phyloP scores from a whole-genome alignment of 2,797 vertebrate genomes.

The Chrysocyon brachyurus region DNA sequence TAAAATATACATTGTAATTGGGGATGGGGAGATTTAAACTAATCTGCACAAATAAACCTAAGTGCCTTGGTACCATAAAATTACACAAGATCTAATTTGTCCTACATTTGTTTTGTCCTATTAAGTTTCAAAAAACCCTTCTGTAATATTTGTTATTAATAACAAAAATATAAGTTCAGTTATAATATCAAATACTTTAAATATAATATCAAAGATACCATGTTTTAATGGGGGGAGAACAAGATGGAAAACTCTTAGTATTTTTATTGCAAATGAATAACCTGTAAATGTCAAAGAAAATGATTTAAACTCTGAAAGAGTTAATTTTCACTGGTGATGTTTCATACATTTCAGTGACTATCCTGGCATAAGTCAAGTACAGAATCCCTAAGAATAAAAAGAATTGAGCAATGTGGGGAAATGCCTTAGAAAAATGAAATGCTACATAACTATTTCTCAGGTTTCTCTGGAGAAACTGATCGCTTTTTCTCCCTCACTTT shows the following conservation, averaged over 20 bases:
- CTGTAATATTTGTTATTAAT: not conserved
- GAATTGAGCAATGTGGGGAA: not conserved
- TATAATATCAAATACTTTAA: not conserved
- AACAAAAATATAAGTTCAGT: slow-evolving; percentile 23
- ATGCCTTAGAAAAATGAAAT: not conserved
- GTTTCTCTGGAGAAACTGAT: not conserved
- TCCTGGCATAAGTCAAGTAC: not conserved
- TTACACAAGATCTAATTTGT: not conserved
- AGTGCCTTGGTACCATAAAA: not conserved
- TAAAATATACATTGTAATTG: not conserved
- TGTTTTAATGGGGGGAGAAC: not conserved
- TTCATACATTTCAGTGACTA: not conserved
- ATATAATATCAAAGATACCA: not conserved
- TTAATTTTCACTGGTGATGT: not conserved
- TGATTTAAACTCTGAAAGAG: not conserved
- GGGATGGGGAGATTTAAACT: not conserved
- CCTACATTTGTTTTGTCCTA: not conserved
- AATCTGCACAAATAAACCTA: not conserved
- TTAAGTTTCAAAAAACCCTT: not conserved
- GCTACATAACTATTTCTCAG: not conserved
- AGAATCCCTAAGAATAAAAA: not conserved
- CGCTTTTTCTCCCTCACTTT: not conserved
- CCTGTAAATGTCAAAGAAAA: not conserved
- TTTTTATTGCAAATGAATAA: not conserved
- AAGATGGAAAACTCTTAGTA: not conserved